Percentiles rank a stretch among this genome's conserved stretches.
These are phyloP conservation scores for Meriones unguiculatus DNA, from an alignment of 2,113 vertebrate genomes.

Conservation along the genomic window DNA sequence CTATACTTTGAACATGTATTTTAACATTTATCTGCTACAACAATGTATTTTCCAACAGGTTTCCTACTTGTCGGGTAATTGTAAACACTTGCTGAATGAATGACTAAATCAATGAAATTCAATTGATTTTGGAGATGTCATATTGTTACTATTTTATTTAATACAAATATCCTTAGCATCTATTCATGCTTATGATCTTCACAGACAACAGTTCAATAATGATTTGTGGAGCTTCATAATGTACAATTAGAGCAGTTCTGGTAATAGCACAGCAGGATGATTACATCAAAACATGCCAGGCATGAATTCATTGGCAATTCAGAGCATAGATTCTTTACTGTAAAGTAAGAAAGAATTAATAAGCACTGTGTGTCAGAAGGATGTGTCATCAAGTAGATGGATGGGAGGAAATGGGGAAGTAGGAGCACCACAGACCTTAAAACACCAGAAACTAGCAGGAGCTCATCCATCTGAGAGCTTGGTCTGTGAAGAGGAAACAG, in stretches of 20 bases:
- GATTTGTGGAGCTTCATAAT: not conserved
- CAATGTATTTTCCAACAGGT: not conserved
- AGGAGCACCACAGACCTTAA: conserved; percentile 1
- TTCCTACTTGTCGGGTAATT: not conserved
- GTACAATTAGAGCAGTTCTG: not conserved
- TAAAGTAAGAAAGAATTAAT: conserved; percentile 16
- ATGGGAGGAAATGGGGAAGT: not conserved
- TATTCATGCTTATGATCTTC: conserved; percentile 4
- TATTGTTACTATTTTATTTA: not conserved
- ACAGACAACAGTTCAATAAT: conserved; percentile 1
- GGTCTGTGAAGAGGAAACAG: not conserved
- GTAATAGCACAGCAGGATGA: not conserved
- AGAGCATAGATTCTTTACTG: not conserved
- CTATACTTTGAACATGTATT: not conserved
- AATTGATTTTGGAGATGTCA: not conserved
- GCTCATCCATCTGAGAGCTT: not conserved
- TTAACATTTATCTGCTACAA: not conserved
- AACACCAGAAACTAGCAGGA: not conserved
- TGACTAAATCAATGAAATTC: conserved; percentile 17
- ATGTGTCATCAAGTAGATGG: not conserved
- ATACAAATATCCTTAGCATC: conserved; percentile 20
- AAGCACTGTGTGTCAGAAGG: not conserved
- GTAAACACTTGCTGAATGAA: not conserved
- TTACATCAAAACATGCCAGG: conserved; percentile 25
- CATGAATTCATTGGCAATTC: conserved; percentile 37